Evolutionary conservation across 2,113 vertebrate genomes (phyloP).

Genomic region (Axis porcinus): DNA sequence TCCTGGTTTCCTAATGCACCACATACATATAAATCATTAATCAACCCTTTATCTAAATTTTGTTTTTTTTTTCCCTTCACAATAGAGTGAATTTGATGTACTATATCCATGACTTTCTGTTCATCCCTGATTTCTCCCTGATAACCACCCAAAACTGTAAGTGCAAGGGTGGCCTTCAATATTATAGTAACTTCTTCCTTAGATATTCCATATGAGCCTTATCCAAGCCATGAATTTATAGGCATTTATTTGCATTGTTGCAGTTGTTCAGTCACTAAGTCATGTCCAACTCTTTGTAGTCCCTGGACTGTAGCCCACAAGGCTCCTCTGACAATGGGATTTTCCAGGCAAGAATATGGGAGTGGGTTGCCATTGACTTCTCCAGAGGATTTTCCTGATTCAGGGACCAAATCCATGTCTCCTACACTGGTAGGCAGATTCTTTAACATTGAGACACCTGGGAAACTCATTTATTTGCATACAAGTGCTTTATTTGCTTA

Average conservation of each 20-base stretch:
- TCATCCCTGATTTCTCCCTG: neutral
- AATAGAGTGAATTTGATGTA: neutral
- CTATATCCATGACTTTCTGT: neutral
- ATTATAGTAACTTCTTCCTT: neutral
- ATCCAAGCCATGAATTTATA: too few species aligned
- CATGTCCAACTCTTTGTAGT: neutral
- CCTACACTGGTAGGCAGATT: neutral
- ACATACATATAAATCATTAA: neutral
- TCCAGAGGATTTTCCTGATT: neutral
- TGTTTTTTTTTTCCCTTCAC: neutral
- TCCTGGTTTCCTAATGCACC: neutral
- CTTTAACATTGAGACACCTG: neutral
- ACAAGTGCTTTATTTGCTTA: neutral
- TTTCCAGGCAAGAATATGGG: neutral
- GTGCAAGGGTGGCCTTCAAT: neutral
- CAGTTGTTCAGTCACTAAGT: neutral
- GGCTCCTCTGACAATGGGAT: neutral
- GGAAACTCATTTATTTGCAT: neutral
- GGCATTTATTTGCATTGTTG: neutral
- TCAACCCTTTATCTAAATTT: neutral
- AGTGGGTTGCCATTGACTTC: neutral
- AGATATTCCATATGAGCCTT: neutral
- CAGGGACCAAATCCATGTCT: neutral
- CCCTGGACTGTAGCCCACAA: neutral
- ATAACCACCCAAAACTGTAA: neutral